A percentile compares a stretch with the other conserved stretches of the same genome.
Conservation (phyloP, 2,797 vertebrate species). For the Notoglanidium macrostoma region DNA sequence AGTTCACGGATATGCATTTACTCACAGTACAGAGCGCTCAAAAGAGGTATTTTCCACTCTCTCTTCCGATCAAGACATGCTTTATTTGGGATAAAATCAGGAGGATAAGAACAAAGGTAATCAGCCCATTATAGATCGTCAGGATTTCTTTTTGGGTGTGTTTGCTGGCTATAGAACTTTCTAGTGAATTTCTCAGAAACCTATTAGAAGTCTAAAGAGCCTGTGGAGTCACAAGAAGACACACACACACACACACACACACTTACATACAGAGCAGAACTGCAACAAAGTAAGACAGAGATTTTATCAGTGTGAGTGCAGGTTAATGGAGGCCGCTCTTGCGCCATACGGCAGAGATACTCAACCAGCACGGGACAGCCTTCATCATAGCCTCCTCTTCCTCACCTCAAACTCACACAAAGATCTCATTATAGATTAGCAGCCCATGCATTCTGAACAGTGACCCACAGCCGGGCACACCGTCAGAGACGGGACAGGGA, state of each 20-base stretch:
- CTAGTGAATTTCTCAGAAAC: not conserved
- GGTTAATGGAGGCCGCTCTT: constrained; percentile 43
- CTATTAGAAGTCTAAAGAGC: not conserved
- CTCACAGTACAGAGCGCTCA: constrained; percentile 2
- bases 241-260: constrained; percentile 8
- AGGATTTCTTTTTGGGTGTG: constrained; percentile 7
- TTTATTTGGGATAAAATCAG: constrained; percentile 47
- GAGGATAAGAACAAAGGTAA: constrained; percentile 53
- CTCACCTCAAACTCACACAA: constrained; percentile 30
- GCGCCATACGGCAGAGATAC: constrained; percentile 19
- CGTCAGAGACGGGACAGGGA: not conserved
- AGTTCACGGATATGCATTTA: constrained; percentile 18
- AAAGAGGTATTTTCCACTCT: not conserved
- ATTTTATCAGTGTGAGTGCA: constrained; percentile 26
- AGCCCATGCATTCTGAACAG: constrained; percentile 18
- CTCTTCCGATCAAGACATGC: constrained; percentile 18
- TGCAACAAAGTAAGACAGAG: constrained; percentile 16
- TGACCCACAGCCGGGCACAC: constrained; percentile 9
- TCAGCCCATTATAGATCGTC: constrained; percentile 55
- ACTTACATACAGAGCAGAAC: not conserved
- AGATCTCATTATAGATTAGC: constrained; percentile 43
- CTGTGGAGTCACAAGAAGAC: not conserved
- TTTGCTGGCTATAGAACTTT: constrained; percentile 14
- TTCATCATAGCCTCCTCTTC: constrained; percentile 14
- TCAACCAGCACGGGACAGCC: constrained; percentile 19